Evolutionary conservation across 2,797 vertebrate species (phyloP), one percentile per base, ranked within the genome.

Genomic region (Falco cherrug): DNA sequence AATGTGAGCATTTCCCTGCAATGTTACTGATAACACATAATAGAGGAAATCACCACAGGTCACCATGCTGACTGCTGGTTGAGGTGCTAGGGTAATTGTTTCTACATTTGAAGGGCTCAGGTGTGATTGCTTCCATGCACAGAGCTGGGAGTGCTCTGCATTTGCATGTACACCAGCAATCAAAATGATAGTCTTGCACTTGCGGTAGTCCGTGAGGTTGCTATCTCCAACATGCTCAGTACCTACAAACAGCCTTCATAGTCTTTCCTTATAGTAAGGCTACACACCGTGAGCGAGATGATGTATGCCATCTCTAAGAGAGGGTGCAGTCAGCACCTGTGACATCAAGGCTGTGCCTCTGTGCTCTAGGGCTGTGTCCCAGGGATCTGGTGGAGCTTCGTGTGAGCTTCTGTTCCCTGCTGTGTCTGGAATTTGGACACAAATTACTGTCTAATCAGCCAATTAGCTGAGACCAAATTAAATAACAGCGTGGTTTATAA

Each of bases 1-100:
- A 96, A 93, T n/a, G 8, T 63, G 56, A 94, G 39, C 35, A 6
- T 90, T 94, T 91, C 64, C 33, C 56, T 77, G 33, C 74, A 84
- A 0, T 51, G 77, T 76, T 89, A 26, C 56, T 53, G 74, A 84
- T 85, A 93, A 80, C 59, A 67, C 37, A 12, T 74, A 68, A 51
- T 21, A 70, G 51, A 60, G 56, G 64, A 88, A 22, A 48, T 91
- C 1, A 0, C 35, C 41, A 12, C 63, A 63, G 84, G 79, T 93
- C 73, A 68, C 79, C 16, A 1, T 39, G 82, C 87, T 89, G 78
- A 20, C 78, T 89, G n/a, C 33, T 89, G 84, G 47, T 60, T 74
- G 51, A 45, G 80, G 50, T 91, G 41, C 74, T 56, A 20, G 60
- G 94, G 84, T 76, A 91, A 87, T 77, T 59, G 76, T 71, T 74